Evolutionary conservation across 2,888 invertebrate species (phyloP).

Genomic region (Sphaerophoria rueppellii): DNA sequence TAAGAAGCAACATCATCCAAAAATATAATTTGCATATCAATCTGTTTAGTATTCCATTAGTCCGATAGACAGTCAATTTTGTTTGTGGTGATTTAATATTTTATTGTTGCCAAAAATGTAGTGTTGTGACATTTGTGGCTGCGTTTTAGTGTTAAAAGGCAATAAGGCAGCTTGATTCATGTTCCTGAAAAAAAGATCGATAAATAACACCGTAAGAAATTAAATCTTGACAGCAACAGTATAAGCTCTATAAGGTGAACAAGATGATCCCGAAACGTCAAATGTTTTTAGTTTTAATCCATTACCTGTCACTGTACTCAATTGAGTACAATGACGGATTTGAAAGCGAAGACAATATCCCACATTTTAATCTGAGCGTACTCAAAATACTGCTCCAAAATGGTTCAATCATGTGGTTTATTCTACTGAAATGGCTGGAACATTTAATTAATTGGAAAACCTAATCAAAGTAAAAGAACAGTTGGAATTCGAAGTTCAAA

Average conservation of each 20-base stretch:
- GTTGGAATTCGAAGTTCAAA: no score
- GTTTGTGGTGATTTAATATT: slow-evolving; percentile 53
- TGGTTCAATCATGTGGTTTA: no score
- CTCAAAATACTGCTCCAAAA: no score
- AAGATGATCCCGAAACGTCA: slow-evolving; percentile 35
- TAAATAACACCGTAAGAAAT: slow-evolving; percentile 65
- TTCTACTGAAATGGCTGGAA: no score
- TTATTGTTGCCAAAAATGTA: slow-evolving; percentile 60
- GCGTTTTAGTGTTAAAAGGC: slow-evolving; percentile 49
- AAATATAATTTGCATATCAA: slow-evolving; percentile 60
- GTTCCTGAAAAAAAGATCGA: slow-evolving; percentile 54
- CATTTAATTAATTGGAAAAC: no score
- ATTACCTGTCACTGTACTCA: no score
- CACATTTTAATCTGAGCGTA: no score
- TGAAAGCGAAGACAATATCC: no score
- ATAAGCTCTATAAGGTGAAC: no score
- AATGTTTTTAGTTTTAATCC: no score
- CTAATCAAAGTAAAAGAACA: no score
- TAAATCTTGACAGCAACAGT: slow-evolving; percentile 53
- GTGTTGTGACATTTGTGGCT: slow-evolving; percentile 57
- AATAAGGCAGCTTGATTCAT: slow-evolving; percentile 50
- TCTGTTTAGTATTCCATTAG: slow-evolving; percentile 47
- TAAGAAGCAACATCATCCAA: slow-evolving; percentile 52
- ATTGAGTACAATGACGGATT: no score
- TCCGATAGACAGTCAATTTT: slow-evolving; percentile 18